Percentiles rank a stretch among this genome's conserved stretches.
These are phyloP conservation scores for Mesochorus sp. DNA, from an alignment of 2,888 invertebrate genomes.

Conservation along the genomic window DNA sequence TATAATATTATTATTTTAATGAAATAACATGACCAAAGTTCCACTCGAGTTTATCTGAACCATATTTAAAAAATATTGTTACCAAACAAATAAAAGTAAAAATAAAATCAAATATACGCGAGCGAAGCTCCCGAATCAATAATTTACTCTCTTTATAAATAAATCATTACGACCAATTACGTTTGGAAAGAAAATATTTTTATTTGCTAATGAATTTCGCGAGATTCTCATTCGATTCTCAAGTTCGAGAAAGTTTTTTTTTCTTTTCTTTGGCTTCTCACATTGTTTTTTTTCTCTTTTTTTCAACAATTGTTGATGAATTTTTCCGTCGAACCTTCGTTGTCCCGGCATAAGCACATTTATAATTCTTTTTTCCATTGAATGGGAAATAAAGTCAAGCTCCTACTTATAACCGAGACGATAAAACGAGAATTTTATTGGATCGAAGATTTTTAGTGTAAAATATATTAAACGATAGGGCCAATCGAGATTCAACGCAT, in stretches of 20 bases:
- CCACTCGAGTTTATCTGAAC: conserved; percentile 52
- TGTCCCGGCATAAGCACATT: no score
- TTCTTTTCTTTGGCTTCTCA: no score
- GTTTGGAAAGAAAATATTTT: no score
- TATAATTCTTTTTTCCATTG: conserved; percentile 1
- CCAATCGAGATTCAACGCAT: conserved; percentile 12
- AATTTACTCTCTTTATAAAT: conserved; percentile 9
- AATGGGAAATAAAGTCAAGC: conserved; percentile 2
- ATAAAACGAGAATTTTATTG: background rate
- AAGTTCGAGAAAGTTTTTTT: no score
- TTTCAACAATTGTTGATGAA: no score
- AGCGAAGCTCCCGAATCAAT: background rate
- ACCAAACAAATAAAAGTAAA: no score
- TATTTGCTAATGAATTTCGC: no score
- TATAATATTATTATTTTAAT: background rate
- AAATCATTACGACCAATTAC: no score
- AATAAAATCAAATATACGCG: no score
- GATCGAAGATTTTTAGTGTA: background rate
- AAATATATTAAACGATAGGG: conserved; percentile 4
- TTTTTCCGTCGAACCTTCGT: no score
- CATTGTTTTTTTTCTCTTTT: no score
- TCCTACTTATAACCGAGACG: conserved; percentile 1
- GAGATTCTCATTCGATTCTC: no score
- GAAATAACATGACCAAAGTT: conserved; percentile 57
- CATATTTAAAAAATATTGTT: conserved; percentile 37